These are phyloP conservation scores for Oplegnathus fasciatus DNA, from an alignment of 2,113 vertebrate genomes.

Conservation along the genomic window DNA sequence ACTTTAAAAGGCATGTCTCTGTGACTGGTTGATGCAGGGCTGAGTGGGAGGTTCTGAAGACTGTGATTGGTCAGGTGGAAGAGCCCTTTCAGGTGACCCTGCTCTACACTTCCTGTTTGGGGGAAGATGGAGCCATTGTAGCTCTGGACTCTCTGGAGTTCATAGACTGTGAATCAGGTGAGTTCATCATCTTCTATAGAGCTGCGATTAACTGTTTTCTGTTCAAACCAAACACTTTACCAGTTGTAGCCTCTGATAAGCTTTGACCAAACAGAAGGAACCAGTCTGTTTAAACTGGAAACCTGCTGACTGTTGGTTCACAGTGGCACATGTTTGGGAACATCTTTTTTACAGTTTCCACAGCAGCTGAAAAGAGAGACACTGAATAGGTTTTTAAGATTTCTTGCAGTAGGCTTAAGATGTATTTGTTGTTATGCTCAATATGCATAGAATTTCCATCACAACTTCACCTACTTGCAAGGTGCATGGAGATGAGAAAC, in stretches of 20 bases:
- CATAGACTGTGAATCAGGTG: slow-evolving; percentile 86
- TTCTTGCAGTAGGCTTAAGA: too few relatives aligned
- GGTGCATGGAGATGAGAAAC: too few relatives aligned
- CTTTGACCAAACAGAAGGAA: not conserved
- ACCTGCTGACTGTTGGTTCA: not conserved
- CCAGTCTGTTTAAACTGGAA: not conserved
- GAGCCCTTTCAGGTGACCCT: slow-evolving; percentile 88
- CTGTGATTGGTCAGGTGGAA: slow-evolving; percentile 84
- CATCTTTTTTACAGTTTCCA: not conserved
- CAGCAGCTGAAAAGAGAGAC: not conserved
- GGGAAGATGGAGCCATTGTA: slow-evolving; percentile 69
- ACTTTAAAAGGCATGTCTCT: slow-evolving; percentile 3
- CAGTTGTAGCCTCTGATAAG: not conserved
- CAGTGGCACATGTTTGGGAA: not conserved
- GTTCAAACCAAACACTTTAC: not conserved
- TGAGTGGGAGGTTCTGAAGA: slow-evolving; percentile 86
- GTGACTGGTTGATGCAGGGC: slow-evolving; percentile 74
- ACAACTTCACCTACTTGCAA: too few relatives aligned
- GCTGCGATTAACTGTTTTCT: not conserved
- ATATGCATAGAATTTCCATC: too few relatives aligned
- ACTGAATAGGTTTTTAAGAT: not conserved
- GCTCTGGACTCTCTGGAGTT: slow-evolving; percentile 88
- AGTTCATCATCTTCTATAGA: not conserved
- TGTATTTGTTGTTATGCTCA: too few relatives aligned
- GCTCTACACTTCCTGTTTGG: slow-evolving; percentile 85